phyloP scores from a whole-genome alignment of 1,140 invertebrate species.

The Solenopsis invicta region DNA sequence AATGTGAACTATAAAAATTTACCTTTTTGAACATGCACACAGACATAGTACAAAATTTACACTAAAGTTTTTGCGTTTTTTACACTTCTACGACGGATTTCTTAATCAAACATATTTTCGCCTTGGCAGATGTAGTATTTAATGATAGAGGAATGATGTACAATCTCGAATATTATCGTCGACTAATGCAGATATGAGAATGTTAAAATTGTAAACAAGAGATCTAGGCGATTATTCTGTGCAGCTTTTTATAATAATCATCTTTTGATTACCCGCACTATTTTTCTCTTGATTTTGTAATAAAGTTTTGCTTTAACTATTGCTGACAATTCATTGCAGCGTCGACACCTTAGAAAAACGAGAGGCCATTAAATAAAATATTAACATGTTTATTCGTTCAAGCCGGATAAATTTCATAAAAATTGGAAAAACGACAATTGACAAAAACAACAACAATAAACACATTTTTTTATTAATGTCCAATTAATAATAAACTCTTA shows the following conservation, averaged over 20 bases:
- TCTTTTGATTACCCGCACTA: background rate
- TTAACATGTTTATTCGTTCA: background rate
- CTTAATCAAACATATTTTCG: conserved; percentile 14
- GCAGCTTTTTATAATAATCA: background rate
- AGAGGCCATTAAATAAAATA: background rate
- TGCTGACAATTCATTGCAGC: background rate
- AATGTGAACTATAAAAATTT: background rate
- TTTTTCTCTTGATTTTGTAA: background rate
- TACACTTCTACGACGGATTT: background rate
- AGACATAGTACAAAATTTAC: background rate
- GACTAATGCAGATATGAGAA: conserved; percentile 8
- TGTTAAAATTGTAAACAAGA: conserved; percentile 5
- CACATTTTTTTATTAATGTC: background rate
- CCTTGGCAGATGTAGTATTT: background rate
- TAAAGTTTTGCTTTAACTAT: background rate
- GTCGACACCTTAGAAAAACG: background rate
- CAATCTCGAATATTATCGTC: conserved; percentile 26
- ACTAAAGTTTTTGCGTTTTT: background rate
- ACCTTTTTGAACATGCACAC: background rate
- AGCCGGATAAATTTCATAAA: background rate
- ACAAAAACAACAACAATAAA: background rate
- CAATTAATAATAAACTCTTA: conserved; percentile 1
- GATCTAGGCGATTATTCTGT: background rate
- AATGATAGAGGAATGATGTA: background rate
- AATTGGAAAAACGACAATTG: background rate